Evolutionary conservation across 1,140 invertebrate genomes (phyloP).

Genomic region (Paraescarpia echinospica): DNA sequence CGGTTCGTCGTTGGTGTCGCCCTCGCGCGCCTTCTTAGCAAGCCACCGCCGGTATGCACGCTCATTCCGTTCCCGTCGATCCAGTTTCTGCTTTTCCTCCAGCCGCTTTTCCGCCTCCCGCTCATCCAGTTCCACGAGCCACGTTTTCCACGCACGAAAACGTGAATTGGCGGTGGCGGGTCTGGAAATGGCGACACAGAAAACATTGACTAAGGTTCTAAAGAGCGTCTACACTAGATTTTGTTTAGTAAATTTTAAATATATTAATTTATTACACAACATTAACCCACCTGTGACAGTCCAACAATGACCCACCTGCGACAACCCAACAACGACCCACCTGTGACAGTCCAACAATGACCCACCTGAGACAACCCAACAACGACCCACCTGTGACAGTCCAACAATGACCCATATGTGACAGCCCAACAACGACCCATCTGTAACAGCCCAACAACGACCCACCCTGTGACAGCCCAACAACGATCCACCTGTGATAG

Average conservation of each 20-base stretch:
- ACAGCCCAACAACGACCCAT: not conserved
- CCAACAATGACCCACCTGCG: not conserved
- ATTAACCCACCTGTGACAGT: not conserved
- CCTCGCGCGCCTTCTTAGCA: not conserved
- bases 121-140: not conserved
- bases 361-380: not conserved
- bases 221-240: not conserved
- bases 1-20: not conserved
- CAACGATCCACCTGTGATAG: not conserved
- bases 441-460: not conserved
- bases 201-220: not conserved
- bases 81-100: not conserved
- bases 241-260: not conserved
- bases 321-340: not conserved
- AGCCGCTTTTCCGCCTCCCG: not conserved
- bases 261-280: too few species aligned
- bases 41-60: conserved; percentile 10
- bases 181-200: not conserved
- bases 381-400: not conserved
- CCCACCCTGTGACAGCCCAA: not conserved
- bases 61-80: conserved; percentile 8
- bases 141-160: conserved; percentile 11
- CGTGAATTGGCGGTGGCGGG: conserved; percentile 5
- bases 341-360: not conserved
- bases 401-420: not conserved